Evolutionary conservation across 2,797 vertebrate species (phyloP).

Genomic region (Geotrypetes seraphini): DNA sequence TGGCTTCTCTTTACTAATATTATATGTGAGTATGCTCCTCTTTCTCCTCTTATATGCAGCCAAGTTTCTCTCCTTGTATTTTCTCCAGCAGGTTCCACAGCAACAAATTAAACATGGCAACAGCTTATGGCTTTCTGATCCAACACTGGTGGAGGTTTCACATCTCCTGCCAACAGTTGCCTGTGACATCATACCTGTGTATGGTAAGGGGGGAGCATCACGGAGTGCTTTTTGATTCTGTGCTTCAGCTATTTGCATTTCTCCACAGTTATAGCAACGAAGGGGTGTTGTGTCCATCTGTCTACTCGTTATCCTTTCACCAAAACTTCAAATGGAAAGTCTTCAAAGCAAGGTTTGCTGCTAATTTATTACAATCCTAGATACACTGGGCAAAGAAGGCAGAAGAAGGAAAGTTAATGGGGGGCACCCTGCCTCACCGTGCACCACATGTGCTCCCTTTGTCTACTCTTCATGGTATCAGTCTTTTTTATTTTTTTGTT

Average conservation of each 20-base stretch:
- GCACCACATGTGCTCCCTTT: not conserved
- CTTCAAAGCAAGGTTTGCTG: slow-evolving; percentile 10
- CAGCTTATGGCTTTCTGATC: not conserved
- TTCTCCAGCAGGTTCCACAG: too few relatives aligned
- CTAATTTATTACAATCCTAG: too few relatives aligned
- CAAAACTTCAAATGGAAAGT: not conserved
- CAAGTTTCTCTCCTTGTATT: too few relatives aligned
- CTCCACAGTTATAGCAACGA: slow-evolving; percentile 8
- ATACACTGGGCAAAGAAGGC: too few relatives aligned
- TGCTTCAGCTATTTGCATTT: slow-evolving; percentile 8
- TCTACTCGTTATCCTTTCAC: slow-evolving; percentile 10
- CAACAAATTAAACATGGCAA: too few relatives aligned
- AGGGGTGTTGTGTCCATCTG: slow-evolving; percentile 7
- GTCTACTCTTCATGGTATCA: not conserved
- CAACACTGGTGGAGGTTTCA: not conserved
- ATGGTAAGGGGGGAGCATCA: not conserved
- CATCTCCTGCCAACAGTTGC: too few relatives aligned
- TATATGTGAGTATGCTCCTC: too few relatives aligned
- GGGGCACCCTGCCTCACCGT: not conserved
- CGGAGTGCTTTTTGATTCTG: slow-evolving; percentile 8
- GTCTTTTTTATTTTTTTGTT: not conserved
- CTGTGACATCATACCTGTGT: not conserved
- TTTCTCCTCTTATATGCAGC: too few relatives aligned
- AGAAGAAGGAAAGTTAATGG: too few relatives aligned
- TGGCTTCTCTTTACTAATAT: too few relatives aligned